Evolutionary conservation across 2,888 invertebrate genomes (phyloP), one percentile per base, ranked within the genome.

Genomic region (Myathropa florea): DNA sequence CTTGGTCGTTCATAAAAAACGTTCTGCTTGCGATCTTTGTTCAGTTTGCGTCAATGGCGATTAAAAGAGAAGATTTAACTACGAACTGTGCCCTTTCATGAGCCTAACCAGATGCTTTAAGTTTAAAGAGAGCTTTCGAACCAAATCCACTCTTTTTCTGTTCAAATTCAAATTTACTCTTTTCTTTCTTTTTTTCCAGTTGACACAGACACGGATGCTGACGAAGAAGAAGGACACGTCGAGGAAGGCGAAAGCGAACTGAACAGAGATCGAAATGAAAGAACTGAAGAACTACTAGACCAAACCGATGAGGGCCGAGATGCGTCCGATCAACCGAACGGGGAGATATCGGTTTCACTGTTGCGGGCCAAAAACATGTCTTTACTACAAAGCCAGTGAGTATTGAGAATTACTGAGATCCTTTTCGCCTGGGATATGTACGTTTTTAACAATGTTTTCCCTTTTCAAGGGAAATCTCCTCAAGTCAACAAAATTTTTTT

Each of bases 401-500:
- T 92, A 88, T 88, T 78, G 67, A 46, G 68, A 75, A 80, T 64
- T 64, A 21, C 64, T 6, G 24, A 61, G 2, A 39, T 21, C 12
- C 9, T n/a, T n/a, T n/a, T n/a, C n/a, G 23, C 1, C 2, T 23
- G 39, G 57, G 57, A 71, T 78, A 60, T 73, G 55, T 76, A 63
- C 64, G 36, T 83, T 76, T 71, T 71, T 79, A 83, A 71, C 70
- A 80, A 88, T 70, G 76, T 76, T 80, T 75, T 79, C 78, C 83
- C 83, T 87, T 80, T 88, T 95, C 68, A 95, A 97, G 97, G 92
- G 97, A 97, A 94, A 95, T 97, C 92, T 97, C 97, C 84, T 95
- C 95, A 88, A 98, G 98, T 92, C 98, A 98, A 93, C 95, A 97
- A 91, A 97, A 98, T 92, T 98, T 98, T 94, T 98, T 98, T 94